Percentiles rank a stretch among this genome's conserved stretches.
phyloP scores from a whole-genome alignment of 2,888 invertebrate species.

The Drosophila mercatorum region DNA sequence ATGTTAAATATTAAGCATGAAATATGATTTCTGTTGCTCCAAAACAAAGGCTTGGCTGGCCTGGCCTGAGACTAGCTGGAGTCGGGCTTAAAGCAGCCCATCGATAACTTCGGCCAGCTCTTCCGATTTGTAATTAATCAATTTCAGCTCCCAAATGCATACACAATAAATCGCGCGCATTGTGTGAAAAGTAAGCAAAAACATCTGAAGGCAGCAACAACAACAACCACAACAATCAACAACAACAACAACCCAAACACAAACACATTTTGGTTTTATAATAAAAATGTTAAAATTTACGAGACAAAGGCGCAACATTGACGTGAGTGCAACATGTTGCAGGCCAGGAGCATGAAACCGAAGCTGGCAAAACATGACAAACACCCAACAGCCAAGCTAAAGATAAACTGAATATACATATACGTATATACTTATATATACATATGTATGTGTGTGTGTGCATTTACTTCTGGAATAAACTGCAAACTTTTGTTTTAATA shows the following conservation, averaged over 20 bases:
- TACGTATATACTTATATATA: not conserved
- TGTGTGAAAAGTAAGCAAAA: slow-evolving; percentile 61
- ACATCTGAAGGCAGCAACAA: slow-evolving; percentile 1
- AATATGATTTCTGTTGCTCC: slow-evolving; percentile 40
- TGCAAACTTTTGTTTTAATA: slow-evolving; percentile 68
- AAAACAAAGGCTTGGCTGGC: slow-evolving; percentile 22
- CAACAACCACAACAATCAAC: slow-evolving; percentile 20
- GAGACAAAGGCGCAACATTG: slow-evolving; percentile 75
- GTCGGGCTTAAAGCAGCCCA: slow-evolving; percentile 6
- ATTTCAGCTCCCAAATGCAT: slow-evolving; percentile 67
- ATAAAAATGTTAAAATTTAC: slow-evolving; percentile 75
- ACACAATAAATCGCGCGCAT: slow-evolving; percentile 68
- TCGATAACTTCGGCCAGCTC: slow-evolving; percentile 31
- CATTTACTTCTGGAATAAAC: slow-evolving; percentile 50
- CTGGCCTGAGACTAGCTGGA: slow-evolving; percentile 2
- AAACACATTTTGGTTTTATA: slow-evolving; percentile 46
- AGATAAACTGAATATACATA: not conserved
- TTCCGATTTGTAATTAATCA: slow-evolving; percentile 76
- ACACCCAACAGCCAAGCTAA: slow-evolving; percentile 19
- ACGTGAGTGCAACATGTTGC: slow-evolving; percentile 69
- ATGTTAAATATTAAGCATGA: slow-evolving; percentile 58
- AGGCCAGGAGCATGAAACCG: slow-evolving; percentile 21
- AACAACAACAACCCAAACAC: slow-evolving; percentile 8
- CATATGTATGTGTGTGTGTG: slow-evolving; percentile 11
- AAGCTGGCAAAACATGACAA: slow-evolving; percentile 31